These are phyloP conservation scores for Nerophis ophidion DNA, from an alignment of 2,113 vertebrate genomes.

Conservation along the genomic window DNA sequence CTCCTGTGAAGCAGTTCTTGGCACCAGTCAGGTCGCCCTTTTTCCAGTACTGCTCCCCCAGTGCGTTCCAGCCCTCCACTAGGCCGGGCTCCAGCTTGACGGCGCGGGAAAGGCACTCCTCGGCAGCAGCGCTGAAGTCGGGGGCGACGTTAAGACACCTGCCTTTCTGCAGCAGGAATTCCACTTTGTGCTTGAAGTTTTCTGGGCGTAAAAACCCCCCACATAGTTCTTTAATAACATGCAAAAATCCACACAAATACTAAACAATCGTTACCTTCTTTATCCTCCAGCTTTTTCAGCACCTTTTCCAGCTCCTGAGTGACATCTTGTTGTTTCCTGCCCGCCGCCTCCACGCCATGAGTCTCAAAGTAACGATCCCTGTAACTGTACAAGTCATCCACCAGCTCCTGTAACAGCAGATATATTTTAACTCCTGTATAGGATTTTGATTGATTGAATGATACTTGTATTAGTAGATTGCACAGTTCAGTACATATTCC, in stretches of 20 bases:
- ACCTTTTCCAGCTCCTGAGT: constrained; percentile 70
- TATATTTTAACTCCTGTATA: not conserved
- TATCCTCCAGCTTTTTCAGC: constrained; percentile 72
- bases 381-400: constrained; percentile 79
- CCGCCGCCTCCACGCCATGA: constrained; percentile 77
- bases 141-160: constrained; percentile 77
- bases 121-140: constrained; percentile 72
- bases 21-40: constrained; percentile 81
- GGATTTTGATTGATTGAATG: too few relatives aligned
- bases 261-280: constrained; percentile 61
- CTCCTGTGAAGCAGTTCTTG: constrained; percentile 85
- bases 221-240: not conserved
- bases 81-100: constrained; percentile 84
- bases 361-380: constrained; percentile 85
- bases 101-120: constrained; percentile 80
- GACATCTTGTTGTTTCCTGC: constrained; percentile 76
- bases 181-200: constrained; percentile 65
- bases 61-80: constrained; percentile 85
- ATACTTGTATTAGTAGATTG: too few relatives aligned
- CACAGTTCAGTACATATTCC: too few relatives aligned
- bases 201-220: constrained; percentile 51
- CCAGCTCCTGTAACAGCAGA: constrained; percentile 69
- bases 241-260: not conserved
- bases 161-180: constrained; percentile 78
- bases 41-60: constrained; percentile 91